Conservation (phyloP, 2,888 invertebrate species). For the Imbricaverruca yamaguchii region DNA sequence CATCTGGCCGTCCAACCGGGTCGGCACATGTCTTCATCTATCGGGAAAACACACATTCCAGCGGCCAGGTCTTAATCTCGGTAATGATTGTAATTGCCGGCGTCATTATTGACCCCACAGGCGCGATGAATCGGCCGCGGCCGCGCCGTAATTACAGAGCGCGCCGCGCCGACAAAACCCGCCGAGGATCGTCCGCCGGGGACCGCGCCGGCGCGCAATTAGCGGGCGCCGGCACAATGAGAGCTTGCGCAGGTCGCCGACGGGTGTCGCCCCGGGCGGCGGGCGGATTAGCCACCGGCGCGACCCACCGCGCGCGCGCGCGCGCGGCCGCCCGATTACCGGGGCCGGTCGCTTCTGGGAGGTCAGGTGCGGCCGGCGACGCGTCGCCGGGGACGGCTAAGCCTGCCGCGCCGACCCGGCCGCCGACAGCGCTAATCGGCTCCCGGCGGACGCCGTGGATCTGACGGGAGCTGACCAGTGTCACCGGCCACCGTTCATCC, state of each 20-base stretch:
- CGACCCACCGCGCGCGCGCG: neutral
- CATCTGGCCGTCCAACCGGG: neutral
- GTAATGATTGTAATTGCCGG: conserved; percentile 16
- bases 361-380: neutral
- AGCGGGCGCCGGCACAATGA: neutral
- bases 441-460: too few species aligned
- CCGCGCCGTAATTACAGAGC: neutral
- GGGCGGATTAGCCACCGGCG: neutral
- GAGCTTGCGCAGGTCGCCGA: neutral
- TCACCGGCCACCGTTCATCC: too few species aligned
- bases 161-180: neutral
- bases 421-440: too few species aligned
- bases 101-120: neutral
- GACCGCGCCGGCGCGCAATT: conserved; percentile 1
- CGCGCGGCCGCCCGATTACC: neutral
- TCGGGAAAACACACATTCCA: conserved; percentile 15
- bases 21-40: conserved; percentile 11
- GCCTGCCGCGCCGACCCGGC: too few species aligned
- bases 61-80: neutral
- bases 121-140: conserved; percentile 8
- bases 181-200: too few species aligned
- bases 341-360: neutral
- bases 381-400: too few species aligned
- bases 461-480: too few species aligned
- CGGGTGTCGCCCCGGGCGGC: neutral